Base-by-base conservation (phyloP, 2,113 vertebrate species). In the Lepisosteus oculatus region DNA sequence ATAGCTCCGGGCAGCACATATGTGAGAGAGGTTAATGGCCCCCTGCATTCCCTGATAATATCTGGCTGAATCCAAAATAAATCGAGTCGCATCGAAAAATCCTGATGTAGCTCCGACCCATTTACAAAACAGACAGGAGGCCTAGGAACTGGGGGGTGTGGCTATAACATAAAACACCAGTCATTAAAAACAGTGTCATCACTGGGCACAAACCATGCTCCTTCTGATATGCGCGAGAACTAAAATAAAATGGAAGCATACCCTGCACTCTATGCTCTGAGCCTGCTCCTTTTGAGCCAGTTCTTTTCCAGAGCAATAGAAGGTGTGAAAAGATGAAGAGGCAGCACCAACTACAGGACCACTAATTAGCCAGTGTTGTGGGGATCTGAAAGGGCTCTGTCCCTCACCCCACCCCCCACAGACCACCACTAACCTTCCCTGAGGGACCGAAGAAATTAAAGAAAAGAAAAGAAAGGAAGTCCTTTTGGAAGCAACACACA, bases 1-100 rank as follows among this genome's bases (percentile, higher is more conserved):
- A 29, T 42, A 45, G 47, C 6, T 55, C 67, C 9, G n/a, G 42
- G 67, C n/a, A 47, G 65, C 45, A 55, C 15, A 55, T 29, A 43
- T 43, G 47, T 45, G 44, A 17, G 45, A 55, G 67, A 15, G 67
- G 54, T 55, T 55, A 55, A 55, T 68, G 47, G 68, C 8, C 43
- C 68, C 41, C 55, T 14, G 43, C 55, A 70, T 59, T 56, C n/a
- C 56, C 42, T 3, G 14, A 41, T 70, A 43, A 70, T 68, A 56
- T 61, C 43, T 11, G 68, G 6, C 55, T 61, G 68, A 15, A 43
- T 13, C 47, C 12, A 54, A 29, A 54, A 15, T 45, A n/a, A 12
- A 17, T 42, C 47, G 67, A 14, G 43, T 6, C 0, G 5, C 43
- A 44, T 66, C 44, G n/a, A 12, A 44, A 43, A 66, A 8, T 3